phyloP scores from a whole-genome alignment of 1,140 invertebrate genomes.

The Epicauta chinensis region DNA sequence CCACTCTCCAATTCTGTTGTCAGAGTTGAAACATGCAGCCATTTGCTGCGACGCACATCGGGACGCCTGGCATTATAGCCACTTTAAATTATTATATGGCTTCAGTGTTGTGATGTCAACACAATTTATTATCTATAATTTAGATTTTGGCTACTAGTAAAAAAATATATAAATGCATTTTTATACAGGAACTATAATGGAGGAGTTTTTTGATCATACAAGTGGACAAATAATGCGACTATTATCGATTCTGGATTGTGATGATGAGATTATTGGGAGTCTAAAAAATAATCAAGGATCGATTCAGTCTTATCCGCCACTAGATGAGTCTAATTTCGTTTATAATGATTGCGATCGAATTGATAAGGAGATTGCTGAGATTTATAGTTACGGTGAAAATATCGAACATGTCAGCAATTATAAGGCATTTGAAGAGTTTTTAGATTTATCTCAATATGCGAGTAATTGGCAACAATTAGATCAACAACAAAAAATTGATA shows the following conservation, averaged over 20 bases:
- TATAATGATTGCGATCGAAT: background rate
- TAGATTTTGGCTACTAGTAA: too few species aligned
- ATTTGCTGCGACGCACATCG: conserved; percentile 8
- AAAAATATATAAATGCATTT: too few species aligned
- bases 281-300: too few species aligned
- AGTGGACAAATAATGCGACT: too few species aligned
- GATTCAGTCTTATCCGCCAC: too few species aligned
- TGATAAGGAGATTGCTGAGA: background rate
- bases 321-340: too few species aligned
- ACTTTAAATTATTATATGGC: background rate
- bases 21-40: background rate
- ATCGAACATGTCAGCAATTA: background rate
- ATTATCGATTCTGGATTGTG: background rate
- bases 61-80: conserved; percentile 5
- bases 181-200: too few species aligned
- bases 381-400: conserved; percentile 7
- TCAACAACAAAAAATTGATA: background rate
- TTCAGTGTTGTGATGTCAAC: too few species aligned
- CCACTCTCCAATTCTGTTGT: conserved; percentile 5
- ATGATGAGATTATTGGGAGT: too few species aligned
- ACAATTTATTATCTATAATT: too few species aligned
- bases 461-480: background rate
- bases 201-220: too few species aligned
- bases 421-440: background rate
- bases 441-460: background rate